Evolutionary conservation across 2,888 invertebrate species (phyloP).

Genomic region (Volucella zonaria): DNA sequence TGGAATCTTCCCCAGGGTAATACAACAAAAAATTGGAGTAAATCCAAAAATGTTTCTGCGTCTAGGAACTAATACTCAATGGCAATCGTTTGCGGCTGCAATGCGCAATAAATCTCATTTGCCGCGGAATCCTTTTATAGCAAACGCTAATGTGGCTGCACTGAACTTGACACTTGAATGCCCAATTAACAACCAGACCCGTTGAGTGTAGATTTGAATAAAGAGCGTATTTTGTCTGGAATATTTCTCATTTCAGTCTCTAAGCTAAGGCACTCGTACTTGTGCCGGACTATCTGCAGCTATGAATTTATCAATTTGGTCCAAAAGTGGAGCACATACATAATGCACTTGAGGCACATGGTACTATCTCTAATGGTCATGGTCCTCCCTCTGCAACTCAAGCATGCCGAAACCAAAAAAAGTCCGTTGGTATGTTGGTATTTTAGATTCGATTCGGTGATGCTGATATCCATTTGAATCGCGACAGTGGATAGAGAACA

Average conservation of each 20-base stretch:
- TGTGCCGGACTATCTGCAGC: conserved; percentile 47
- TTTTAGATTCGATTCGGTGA: conserved; percentile 59
- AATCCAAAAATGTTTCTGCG: conserved; percentile 46
- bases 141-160: conserved; percentile 82
- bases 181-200: conserved; percentile 80
- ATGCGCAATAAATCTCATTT: conserved; percentile 71
- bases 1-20: not conserved
- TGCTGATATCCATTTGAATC: conserved; percentile 46
- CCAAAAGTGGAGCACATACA: conserved; percentile 66
- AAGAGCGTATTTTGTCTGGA: conserved; percentile 52
- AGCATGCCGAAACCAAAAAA: conserved; percentile 43
- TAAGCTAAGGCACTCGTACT: conserved; percentile 36
- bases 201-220: conserved; percentile 73
- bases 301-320: conserved; percentile 70
- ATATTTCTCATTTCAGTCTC: conserved; percentile 62
- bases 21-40: conserved; percentile 58
- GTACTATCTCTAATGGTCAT: conserved; percentile 67
- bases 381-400: conserved; percentile 56
- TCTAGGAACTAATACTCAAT: conserved; percentile 21
- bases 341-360: conserved; percentile 31
- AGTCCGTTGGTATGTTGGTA: conserved; percentile 63
- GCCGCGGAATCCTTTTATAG: conserved; percentile 80
- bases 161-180: conserved; percentile 83
- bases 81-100: conserved; percentile 51
- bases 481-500: not conserved